Base-by-base conservation (phyloP, 2,113 vertebrate genomes). In the Atlantisia rogersi region DNA sequence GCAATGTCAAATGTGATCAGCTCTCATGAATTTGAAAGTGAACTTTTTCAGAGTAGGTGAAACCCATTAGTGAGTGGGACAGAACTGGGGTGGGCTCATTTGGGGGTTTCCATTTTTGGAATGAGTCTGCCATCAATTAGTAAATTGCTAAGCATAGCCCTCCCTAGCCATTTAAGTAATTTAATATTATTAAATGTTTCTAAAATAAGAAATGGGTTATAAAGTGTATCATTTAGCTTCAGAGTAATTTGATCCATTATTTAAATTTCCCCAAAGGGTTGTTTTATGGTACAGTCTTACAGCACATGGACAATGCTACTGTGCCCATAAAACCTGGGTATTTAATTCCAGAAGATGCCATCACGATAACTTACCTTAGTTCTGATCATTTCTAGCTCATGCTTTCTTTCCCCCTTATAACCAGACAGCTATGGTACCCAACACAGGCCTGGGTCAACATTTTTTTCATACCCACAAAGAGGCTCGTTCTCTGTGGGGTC, bases 181-280 rank as follows among this genome's bases (percentile, higher is more conserved):
- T 98, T 97, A 97, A 96, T 95, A 92, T 92, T 97, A 91, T 96
- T 97, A 97, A 97, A 91, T 90, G 96, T 95, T 98, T 97, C 97
- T 98, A 98, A 98, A 98, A 98, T 97, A 97, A 96, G 92, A 98
- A 98, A 55, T 97, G 91, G 94, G 97, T 98, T 97, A 98, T 91
- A 96, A 97, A 96, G 87, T 89, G 73, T 88, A 94, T 88, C 76
- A 94, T 82, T 89, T 96, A 94, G 86, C 55, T 92, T 15, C 44
- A 93, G 82, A 92, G 71, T 93, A 97, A 98, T 97, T 97, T 97
- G 94, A 90, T 98, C 88, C 64, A 44, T 87, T 96, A 75, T 86
- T 92, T 97, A 76, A 90, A 94, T 92, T 96, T 95, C 82, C 96
- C 95, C 86, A 88, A 93, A 96, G 95, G 94, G 75, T 70, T 88